Conservation (phyloP, 1,140 invertebrate species). For the Colletes latitarsis region DNA sequence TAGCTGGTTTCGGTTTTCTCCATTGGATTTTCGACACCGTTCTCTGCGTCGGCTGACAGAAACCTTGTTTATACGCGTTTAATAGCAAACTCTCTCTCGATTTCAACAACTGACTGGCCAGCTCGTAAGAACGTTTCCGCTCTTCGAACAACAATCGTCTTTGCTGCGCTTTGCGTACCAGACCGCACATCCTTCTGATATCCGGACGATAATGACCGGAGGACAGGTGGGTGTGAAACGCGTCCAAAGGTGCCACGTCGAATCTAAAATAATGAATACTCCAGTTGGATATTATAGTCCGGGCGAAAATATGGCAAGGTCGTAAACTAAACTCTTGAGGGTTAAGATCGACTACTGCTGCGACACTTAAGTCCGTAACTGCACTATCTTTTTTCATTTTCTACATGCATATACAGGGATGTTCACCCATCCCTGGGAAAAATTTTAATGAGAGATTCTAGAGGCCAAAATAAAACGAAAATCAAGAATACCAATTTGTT, state of each 20-base stretch:
- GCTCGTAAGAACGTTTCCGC: constrained; percentile 81
- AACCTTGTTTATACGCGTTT: constrained; percentile 81
- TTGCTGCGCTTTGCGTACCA: constrained; percentile 85
- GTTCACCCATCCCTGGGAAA: too few relatives aligned
- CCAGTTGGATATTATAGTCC: too few relatives aligned
- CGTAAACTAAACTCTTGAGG: too few relatives aligned
- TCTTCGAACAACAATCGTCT: constrained; percentile 85
- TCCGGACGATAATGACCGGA: constrained; percentile 85
- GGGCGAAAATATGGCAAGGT: too few relatives aligned
- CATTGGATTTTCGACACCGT: constrained; percentile 79
- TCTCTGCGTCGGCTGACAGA: constrained; percentile 81
- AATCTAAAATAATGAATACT: constrained; percentile 73
- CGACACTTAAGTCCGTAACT: too few relatives aligned
- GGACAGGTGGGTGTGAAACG: constrained; percentile 84
- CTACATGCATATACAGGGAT: too few relatives aligned
- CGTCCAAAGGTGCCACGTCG: constrained; percentile 74
- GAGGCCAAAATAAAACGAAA: too few relatives aligned
- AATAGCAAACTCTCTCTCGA: constrained; percentile 86
- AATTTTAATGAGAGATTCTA: too few relatives aligned
- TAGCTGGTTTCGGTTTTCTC: constrained; percentile 78
- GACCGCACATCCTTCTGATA: constrained; percentile 81
- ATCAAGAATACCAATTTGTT: too few relatives aligned
- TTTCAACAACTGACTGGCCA: constrained; percentile 84
- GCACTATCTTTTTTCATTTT: too few relatives aligned
- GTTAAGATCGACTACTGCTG: too few relatives aligned